A percentile compares a stretch with the other conserved stretches of the same genome.
Evolutionary conservation across 2,888 invertebrate species (phyloP).

Genomic region (Melanophora roralis): DNA sequence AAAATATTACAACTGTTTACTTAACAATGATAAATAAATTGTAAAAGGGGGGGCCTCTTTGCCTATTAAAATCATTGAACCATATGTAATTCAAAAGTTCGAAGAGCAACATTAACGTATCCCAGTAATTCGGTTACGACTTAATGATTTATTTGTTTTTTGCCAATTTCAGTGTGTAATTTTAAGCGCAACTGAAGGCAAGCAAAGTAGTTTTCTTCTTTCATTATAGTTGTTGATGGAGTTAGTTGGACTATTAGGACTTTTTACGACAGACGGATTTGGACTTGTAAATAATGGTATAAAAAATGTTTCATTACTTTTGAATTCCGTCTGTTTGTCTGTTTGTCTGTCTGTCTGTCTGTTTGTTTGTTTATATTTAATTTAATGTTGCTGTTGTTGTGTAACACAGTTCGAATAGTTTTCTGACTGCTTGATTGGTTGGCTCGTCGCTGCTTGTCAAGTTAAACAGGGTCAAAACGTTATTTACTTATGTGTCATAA

Average conservation of each 20-base stretch:
- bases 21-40: neutral
- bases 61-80: neutral
- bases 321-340: neutral
- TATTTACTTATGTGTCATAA: constrained; percentile 13
- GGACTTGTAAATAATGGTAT: neutral
- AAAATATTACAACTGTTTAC: neutral
- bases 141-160: neutral
- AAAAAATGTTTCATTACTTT: neutral
- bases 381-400: constrained; percentile 17
- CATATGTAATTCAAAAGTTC: neutral
- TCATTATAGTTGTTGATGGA: neutral
- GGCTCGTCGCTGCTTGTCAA: neutral
- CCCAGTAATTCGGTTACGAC: neutral
- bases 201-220: neutral
- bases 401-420: neutral
- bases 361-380: constrained; percentile 14
- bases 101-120: constrained; percentile 4
- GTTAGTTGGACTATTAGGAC: neutral
- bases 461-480: constrained; percentile 13
- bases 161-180: neutral
- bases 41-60: neutral
- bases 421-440: constrained; percentile 15
- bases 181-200: neutral
- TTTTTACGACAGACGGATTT: neutral
- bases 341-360: neutral